These are phyloP conservation scores for Helleia helle DNA, from an alignment of 2,888 invertebrate genomes.

Conservation along the genomic window DNA sequence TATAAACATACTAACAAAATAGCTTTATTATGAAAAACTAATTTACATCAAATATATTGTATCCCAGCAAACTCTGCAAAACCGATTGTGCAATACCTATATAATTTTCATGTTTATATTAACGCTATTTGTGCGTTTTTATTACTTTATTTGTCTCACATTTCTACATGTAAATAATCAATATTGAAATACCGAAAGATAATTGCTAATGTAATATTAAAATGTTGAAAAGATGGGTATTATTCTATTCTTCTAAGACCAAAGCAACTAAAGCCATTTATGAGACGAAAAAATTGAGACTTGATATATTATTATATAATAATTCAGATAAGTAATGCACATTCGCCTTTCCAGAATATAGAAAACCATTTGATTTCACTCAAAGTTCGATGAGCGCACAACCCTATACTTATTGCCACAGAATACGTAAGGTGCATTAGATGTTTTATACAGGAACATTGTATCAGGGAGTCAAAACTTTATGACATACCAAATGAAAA, in stretches of 20 bases:
- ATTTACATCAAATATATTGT: slow-evolving; percentile 4
- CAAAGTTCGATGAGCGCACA: slow-evolving; percentile 39
- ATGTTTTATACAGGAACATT: slow-evolving; percentile 12
- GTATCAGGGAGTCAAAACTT: no score
- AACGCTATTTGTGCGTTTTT: slow-evolving; percentile 1
- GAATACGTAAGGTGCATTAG: slow-evolving; percentile 12
- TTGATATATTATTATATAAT: no score
- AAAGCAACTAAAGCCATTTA: no score
- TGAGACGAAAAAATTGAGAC: no score
- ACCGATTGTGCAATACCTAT: slow-evolving; percentile 9
- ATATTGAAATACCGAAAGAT: no score
- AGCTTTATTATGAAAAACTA: slow-evolving; percentile 5
- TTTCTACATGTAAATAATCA: no score
- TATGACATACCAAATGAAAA: no score
- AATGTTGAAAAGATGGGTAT: no score
- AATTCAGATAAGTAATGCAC: background rate
- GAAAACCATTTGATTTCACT: slow-evolving; percentile 10
- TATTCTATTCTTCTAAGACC: no score
- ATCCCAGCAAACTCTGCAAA: slow-evolving; percentile 8
- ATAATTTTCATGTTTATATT: background rate
- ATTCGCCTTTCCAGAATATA: background rate
- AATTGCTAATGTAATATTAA: no score
- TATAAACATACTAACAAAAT: slow-evolving; percentile 13
- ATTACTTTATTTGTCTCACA: background rate
- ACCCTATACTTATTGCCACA: slow-evolving; percentile 23